Base-by-base conservation (phyloP, 2,888 invertebrate genomes). In the Agriopis aurantiaria region DNA sequence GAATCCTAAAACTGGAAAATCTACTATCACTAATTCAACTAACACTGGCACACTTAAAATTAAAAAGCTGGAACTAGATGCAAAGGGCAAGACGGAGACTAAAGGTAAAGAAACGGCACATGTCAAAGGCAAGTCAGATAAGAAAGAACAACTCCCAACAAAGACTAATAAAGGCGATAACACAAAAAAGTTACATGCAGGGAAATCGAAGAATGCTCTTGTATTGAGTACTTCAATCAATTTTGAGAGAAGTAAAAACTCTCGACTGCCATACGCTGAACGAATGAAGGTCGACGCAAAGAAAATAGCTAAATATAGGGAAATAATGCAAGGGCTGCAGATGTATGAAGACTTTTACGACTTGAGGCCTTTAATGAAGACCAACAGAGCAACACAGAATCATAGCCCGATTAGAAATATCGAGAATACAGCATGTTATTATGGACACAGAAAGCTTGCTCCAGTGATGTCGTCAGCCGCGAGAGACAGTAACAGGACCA, bases 321-420 rank as follows among this genome's bases (percentile, higher is more conserved):
- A 93, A 79, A 91, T 93, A 53, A 91, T 93, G 86, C 80, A 85
- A 49, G 85, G 83, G 41, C 76, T 91, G 11, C 78, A 86, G 74
- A 85, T 86, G 75, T 90, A 87, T 66, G 89, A 90, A 0, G 89
- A 90, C 73, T 77, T 90, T 43, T 81, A 81, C 11, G 87, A 88
- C 41, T 17, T 87, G 17, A 85, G 85, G 62, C 81, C 83, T 6
- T 85, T 87, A 3, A 70, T 74, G 1, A 92, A 85, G 71, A 80
- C 89, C 0, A 92, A 89, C 69, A 85, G 93, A 73, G 93, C 93
- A 40, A 69, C 69, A n/a, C 69, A 69, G 33, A 91, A 88, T 5
- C 92, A 92, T 73, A 92, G 92, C n/a, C 80, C 85, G 3, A 78
- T 76, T 41, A 87, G 85, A 67, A 85, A 80, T 71, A 66, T 43